Conservation (phyloP, 2,888 invertebrate species). For the Sussaba pulchella region DNA sequence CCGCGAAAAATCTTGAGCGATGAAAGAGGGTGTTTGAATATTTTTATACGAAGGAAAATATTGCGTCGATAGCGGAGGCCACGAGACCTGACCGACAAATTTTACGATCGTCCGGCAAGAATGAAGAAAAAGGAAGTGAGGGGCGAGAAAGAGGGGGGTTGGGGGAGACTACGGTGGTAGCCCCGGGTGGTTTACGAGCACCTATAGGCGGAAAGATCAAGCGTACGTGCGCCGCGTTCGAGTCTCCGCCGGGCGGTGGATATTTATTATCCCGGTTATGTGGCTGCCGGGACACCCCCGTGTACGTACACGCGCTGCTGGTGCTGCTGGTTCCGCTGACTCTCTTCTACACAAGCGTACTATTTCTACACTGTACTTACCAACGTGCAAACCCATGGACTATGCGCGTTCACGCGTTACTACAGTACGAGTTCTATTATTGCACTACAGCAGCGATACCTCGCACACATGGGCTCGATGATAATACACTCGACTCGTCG, state of each 20-base stretch:
- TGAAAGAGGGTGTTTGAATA: background rate
- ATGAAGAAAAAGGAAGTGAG: slow-evolving; percentile 24
- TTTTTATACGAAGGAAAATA: slow-evolving; percentile 53
- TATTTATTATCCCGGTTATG: slow-evolving; percentile 78
- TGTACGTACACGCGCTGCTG: slow-evolving; percentile 54
- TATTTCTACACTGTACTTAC: slow-evolving; percentile 38
- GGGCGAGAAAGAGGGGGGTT: background rate
- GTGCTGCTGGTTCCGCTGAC: slow-evolving; percentile 7
- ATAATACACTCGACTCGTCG: slow-evolving; percentile 14
- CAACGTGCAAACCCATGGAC: slow-evolving; percentile 20
- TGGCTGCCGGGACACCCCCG: slow-evolving; percentile 62
- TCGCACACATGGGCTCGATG: background rate
- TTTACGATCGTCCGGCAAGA: slow-evolving; percentile 73
- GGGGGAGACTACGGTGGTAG: slow-evolving; percentile 14
- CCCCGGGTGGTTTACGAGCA: slow-evolving; percentile 76
- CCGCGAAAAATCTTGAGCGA: background rate
- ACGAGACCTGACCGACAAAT: slow-evolving; percentile 73
- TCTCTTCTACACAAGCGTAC: background rate
- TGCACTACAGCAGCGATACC: slow-evolving; percentile 16
- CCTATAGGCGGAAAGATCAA: slow-evolving; percentile 78
- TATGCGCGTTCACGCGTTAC: slow-evolving; percentile 17
- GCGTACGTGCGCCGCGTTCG: slow-evolving; percentile 65
- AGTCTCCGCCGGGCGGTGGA: slow-evolving; percentile 76
- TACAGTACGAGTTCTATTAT: slow-evolving; percentile 31
- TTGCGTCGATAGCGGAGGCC: slow-evolving; percentile 42